Base-by-base conservation (phyloP, 2,888 invertebrate genomes). In the Cylloceria caligata region DNA sequence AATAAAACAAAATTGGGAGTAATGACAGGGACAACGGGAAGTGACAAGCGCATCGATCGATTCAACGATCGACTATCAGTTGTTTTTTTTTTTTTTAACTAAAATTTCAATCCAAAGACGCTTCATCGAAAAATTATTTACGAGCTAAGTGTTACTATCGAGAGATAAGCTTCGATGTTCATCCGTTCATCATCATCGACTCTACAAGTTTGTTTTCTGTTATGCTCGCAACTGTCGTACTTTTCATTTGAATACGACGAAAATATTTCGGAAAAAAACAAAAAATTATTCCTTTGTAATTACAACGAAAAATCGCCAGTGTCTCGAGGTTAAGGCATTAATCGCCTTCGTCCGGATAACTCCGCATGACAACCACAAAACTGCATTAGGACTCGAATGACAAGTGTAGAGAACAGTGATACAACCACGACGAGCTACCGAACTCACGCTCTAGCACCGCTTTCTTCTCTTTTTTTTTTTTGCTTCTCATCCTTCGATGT, bases 391-490 rank as follows among this genome's bases (percentile, higher is more conserved):
- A 71, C 57, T 71, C 39, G 30, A 71, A 30, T 60, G 30, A 71
- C 42, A 57, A 69, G 57, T 71, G 57, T 60, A 42, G 19, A 71
- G 55, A 62, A 71, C 65, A 69, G 42, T 67, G 60, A 78, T 78
- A 78, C 60, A 82, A 82, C 52, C 78, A 67, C 64, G 74, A 81
- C 65, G 78, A 81, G 78, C 69, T 65, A 69, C 55, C 42, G 27
- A 64, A 81, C 67, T 73, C 73, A 65, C 64, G 67, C 69, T 79
- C 65, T 82, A 82, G 82, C 79, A 82, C 82, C 82, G 71, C 69
- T 60, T 69, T 69, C 36, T 49, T 62, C 19, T 36, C 36, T n/a
- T 39, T 34, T 34, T 30, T 57, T 45, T 30, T 64, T 47, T 27
- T 45, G 60, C 42, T 36, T 64, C 19, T 65, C 62, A 55, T 60